Evolutionary conservation across 2,113 vertebrate species (phyloP), one percentile per base, ranked within the genome.

Genomic region (Crypturellus undulatus): DNA sequence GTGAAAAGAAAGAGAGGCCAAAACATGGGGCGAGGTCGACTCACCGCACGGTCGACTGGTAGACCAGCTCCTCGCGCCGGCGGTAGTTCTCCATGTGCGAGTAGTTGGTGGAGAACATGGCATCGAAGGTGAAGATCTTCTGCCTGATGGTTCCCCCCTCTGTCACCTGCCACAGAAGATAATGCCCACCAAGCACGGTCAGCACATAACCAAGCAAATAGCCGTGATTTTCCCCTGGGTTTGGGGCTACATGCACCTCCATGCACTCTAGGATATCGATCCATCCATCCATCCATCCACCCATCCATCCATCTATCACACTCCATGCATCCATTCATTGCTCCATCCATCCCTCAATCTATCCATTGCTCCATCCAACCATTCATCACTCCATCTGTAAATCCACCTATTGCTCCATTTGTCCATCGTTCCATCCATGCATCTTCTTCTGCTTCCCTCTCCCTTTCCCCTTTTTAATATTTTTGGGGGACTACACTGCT

Each of bases 81-180:
- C 96, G 97, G 51, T 98, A 98, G 63, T 98, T 99, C 95, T 99
- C 99, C 98, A 99, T 98, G 96, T 99, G 98, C 0, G 98, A 99
- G 94, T 98, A 98, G 90, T 98, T 99, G 84, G 98, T 98, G 93
- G 99, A 99, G 96, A 98, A 99, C 98, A 99, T 99, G 96, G 99
- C 98, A 30, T 99, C 99, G 0, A 99, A 99, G 26, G 99, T 99
- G 91, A 99, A 99, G 93, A 99, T 98, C 97, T 99, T 99, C 97
- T 99, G 99, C 85, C 99, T 99, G 92, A 98, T 98, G 81, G 98
- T 98, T 32, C 98, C 99, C 1, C 98, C 99, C 0, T 99, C 99
- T 0, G 95, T 98, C 67, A 99, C 98, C 99, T 99, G 95, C n/a
- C 49, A 49, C 49, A 22, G 21, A 24, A 49, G 21, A 49, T 22